These are phyloP conservation scores for Pelodytes ibericus DNA, from an alignment of 2,797 vertebrate genomes.

Conservation along the genomic window DNA sequence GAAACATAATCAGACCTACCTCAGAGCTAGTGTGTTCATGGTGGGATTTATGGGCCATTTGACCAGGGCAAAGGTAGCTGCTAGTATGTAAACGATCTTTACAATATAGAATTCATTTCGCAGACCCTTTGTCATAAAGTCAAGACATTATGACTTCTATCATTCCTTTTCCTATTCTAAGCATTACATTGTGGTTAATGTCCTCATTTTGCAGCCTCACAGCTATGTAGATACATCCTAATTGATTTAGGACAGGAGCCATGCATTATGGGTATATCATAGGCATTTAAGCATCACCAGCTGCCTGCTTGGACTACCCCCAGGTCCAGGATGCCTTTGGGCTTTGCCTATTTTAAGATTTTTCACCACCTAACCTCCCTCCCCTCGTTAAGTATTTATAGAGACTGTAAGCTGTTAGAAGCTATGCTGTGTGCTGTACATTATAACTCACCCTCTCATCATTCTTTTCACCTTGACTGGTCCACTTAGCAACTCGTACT, in stretches of 20 bases:
- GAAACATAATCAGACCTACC: background rate
- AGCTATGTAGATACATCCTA: background rate
- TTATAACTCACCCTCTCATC: conserved; percentile 12
- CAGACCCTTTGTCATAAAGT: background rate
- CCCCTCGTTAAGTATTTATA: conserved; percentile 47
- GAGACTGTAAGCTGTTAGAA: conserved; percentile 20
- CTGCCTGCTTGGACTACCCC: conserved; percentile 27
- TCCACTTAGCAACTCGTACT: conserved; percentile 15
- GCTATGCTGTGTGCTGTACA: conserved; percentile 17
- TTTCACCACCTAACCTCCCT: conserved; percentile 39
- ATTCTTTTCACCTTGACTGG: conserved; percentile 41
- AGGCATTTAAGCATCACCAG: conserved; percentile 14
- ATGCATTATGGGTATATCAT: conserved; percentile 30
- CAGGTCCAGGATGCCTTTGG: conserved; percentile 7
- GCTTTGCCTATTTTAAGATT: conserved; percentile 46
- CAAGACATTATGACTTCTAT: background rate
- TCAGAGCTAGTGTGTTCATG: background rate
- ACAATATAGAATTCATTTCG: background rate
- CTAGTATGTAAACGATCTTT: background rate
- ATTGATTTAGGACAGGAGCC: conserved; percentile 28
- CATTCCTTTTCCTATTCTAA: background rate
- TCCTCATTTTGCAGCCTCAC: background rate
- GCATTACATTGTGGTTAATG: background rate
- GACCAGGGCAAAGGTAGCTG: background rate
- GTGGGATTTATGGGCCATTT: background rate